A percentile compares a stretch with the other conserved stretches of the same genome.
Conservation (phyloP, 2,797 vertebrate genomes). For the Synaphobranchus kaupii region DNA sequence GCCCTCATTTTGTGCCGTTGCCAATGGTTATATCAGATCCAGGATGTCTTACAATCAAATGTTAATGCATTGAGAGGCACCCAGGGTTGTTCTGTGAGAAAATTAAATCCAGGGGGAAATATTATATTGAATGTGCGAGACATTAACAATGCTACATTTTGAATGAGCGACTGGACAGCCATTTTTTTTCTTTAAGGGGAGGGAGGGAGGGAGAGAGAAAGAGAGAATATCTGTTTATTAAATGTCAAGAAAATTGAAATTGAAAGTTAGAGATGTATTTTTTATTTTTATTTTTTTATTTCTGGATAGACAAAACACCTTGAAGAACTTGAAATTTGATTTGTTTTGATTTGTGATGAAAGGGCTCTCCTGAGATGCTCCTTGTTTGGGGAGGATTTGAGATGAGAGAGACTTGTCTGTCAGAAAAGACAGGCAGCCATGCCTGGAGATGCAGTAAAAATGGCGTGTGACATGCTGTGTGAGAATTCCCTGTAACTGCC, state of each 20-base stretch:
- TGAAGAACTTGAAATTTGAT: not conserved
- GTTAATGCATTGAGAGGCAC: slow-evolving; percentile 32
- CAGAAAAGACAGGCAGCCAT: not conserved
- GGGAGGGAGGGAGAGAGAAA: not conserved
- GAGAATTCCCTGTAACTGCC: not conserved
- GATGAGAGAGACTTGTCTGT: not conserved
- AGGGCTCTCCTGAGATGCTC: not conserved
- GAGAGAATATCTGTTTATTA: not conserved
- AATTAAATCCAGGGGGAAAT: not conserved
- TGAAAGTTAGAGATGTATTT: not conserved
- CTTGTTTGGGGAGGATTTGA: not conserved
- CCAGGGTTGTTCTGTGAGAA: slow-evolving; percentile 35
- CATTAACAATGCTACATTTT: not conserved
- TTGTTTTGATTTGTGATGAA: not conserved
- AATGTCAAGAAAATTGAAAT: not conserved
- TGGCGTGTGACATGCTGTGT: not conserved
- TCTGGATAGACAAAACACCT: too few relatives aligned
- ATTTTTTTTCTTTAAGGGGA: slow-evolving; percentile 5
- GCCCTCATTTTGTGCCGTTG: slow-evolving; percentile 32
- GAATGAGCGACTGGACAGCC: not conserved
- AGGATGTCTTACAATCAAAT: slow-evolving; percentile 37
- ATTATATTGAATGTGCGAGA: not conserved
- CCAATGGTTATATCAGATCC: slow-evolving; percentile 46
- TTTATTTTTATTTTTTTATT: too few relatives aligned
- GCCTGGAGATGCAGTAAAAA: not conserved